These are phyloP conservation scores for Mastomys natalensis DNA, from an alignment of 2,113 vertebrate genomes.

Conservation along the genomic window DNA sequence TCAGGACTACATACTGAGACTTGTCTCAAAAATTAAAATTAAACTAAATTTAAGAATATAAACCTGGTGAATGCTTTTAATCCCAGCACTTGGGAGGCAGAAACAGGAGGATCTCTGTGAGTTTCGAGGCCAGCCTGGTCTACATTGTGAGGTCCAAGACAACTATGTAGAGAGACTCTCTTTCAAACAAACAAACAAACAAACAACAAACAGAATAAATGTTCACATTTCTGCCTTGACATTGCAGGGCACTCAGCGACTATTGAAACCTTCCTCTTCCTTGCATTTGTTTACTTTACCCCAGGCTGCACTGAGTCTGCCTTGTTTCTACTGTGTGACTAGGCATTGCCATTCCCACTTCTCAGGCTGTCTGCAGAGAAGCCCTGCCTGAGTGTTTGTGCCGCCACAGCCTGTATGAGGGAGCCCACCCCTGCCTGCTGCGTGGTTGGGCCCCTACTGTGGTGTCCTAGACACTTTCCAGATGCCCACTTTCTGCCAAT, in stretches of 20 bases:
- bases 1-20: background rate
- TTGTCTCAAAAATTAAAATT: background rate
- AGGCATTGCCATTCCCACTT: background rate
- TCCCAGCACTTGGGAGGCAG: background rate
- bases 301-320: background rate
- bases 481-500: background rate
- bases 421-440: fast-evolving
- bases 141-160: background rate
- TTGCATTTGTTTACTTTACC: background rate
- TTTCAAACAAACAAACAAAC: background rate
- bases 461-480: no score
- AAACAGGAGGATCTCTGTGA: background rate
- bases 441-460: no score
- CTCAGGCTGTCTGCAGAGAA: background rate
- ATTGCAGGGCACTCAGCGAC: background rate
- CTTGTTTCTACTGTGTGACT: background rate
- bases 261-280: background rate
- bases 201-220: background rate
- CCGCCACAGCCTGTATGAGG: no score
- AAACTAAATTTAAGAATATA: background rate
- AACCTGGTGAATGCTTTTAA: background rate
- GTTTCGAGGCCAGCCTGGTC: background rate
- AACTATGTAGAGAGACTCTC: background rate
- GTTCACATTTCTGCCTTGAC: background rate
- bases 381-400: background rate